Percentiles rank a stretch among this genome's conserved stretches.
These are phyloP conservation scores for Sus scrofa DNA, from an alignment of 2,113 vertebrate genomes.

Conservation along the genomic window DNA sequence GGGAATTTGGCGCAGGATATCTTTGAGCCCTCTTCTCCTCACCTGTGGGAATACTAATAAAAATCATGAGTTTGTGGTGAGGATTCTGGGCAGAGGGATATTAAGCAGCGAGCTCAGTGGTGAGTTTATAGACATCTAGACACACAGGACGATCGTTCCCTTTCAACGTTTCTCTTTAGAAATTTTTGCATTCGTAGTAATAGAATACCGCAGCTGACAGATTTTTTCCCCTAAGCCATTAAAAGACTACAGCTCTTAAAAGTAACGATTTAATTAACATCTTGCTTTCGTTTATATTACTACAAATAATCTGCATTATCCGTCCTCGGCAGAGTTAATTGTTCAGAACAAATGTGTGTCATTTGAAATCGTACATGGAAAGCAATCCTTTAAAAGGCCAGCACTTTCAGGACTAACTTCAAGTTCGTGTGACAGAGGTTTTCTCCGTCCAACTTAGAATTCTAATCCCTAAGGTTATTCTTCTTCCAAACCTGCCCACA, in stretches of 20 bases:
- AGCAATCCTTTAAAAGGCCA: neutral
- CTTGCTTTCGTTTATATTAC: conserved; percentile 68
- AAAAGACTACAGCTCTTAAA: conserved; percentile 63
- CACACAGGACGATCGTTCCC: neutral
- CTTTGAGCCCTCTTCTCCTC: neutral
- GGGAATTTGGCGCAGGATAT: neutral
- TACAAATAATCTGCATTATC: conserved; percentile 47
- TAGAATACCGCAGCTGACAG: conserved; percentile 6
- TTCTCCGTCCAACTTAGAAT: neutral
- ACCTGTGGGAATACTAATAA: neutral
- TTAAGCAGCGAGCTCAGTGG: neutral
- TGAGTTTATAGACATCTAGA: conserved; percentile 24
- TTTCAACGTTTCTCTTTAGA: conserved; percentile 42
- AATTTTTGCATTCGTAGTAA: conserved; percentile 53
- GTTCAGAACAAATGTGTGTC: conserved; percentile 59
- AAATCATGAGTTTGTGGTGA: neutral
- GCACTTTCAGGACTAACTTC: neutral
- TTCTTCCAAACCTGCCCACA: neutral
- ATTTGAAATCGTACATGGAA: conserved; percentile 14
- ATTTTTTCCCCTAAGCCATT: neutral
- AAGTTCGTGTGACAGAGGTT: neutral
- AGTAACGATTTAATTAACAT: conserved; percentile 77
- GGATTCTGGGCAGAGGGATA: neutral
- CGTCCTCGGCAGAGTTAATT: conserved; percentile 32
- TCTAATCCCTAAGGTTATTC: neutral